Percentiles rank a stretch among this genome's conserved stretches.
Conservation (phyloP, 2,113 vertebrate species). For the Callorhinus ursinus region DNA sequence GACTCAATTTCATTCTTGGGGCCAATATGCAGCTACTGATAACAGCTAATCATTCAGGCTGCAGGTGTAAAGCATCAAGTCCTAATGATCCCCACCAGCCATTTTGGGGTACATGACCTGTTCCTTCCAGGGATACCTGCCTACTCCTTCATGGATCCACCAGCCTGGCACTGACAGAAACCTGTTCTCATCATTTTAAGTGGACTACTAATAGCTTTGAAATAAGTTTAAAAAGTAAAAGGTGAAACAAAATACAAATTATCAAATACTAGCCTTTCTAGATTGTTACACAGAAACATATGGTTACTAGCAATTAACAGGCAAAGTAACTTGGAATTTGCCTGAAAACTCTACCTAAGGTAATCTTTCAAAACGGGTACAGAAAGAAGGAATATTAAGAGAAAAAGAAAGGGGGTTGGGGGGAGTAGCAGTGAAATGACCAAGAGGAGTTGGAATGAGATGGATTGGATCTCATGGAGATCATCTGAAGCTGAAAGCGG, state of each 20-base stretch:
- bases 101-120: neutral
- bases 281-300: neutral
- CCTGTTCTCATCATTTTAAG: neutral
- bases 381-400: neutral
- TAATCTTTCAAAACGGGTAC: neutral
- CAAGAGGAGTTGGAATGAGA: neutral
- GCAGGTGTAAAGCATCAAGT: neutral
- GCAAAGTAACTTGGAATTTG: neutral
- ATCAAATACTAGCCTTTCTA: neutral
- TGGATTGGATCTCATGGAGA: neutral
- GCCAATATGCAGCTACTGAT: neutral
- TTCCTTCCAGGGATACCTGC: neutral
- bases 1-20: neutral
- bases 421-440: neutral
- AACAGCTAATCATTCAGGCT: neutral
- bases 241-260: neutral
- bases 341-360: neutral
- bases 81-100: neutral
- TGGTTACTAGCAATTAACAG: neutral
- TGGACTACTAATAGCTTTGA: neutral
- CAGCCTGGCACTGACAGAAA: neutral
- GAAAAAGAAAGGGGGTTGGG: neutral
- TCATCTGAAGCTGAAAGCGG: neutral
- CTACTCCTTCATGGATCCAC: neutral
- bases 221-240: constrained; percentile 5